A percentile compares a stretch with the other conserved stretches of the same genome.
phyloP scores from a whole-genome alignment of 2,888 invertebrate genomes.

The Acanthoscelides obtectus region DNA sequence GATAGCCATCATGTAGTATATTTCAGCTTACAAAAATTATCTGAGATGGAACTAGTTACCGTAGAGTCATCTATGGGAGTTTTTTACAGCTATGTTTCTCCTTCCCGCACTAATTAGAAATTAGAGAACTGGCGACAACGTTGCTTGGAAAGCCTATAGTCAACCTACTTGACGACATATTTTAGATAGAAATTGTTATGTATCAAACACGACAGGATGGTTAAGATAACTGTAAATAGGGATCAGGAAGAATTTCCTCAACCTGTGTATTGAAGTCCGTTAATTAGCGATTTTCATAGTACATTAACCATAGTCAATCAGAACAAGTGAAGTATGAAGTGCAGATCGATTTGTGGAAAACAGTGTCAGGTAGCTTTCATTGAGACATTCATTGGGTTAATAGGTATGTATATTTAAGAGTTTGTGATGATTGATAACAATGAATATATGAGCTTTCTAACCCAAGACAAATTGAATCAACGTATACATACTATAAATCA shows the following conservation, averaged over 20 bases:
- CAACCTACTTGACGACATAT: no score
- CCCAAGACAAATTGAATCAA: not conserved
- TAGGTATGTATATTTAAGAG: not conserved
- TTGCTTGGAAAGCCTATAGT: no score
- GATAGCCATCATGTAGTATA: no score
- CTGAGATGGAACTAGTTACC: no score
- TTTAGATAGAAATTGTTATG: not conserved
- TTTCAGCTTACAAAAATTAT: no score
- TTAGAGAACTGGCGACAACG: no score
- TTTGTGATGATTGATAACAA: not conserved
- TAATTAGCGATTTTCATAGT: not conserved
- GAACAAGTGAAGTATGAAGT: not conserved
- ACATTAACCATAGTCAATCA: not conserved
- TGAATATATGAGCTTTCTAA: not conserved
- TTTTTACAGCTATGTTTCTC: no score
- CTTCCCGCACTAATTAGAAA: no score
- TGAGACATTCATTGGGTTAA: not conserved
- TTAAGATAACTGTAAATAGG: not conserved
- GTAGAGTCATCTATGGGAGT: no score
- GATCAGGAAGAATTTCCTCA: not conserved
- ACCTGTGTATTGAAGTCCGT: not conserved
- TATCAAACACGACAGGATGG: not conserved
- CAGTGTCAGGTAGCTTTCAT: not conserved
- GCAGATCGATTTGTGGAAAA: not conserved
- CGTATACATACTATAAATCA: no score